A percentile compares a stretch with the other conserved stretches of the same genome.
Evolutionary conservation across 2,797 vertebrate species (phyloP).

Genomic region (Eptatretus atami): DNA sequence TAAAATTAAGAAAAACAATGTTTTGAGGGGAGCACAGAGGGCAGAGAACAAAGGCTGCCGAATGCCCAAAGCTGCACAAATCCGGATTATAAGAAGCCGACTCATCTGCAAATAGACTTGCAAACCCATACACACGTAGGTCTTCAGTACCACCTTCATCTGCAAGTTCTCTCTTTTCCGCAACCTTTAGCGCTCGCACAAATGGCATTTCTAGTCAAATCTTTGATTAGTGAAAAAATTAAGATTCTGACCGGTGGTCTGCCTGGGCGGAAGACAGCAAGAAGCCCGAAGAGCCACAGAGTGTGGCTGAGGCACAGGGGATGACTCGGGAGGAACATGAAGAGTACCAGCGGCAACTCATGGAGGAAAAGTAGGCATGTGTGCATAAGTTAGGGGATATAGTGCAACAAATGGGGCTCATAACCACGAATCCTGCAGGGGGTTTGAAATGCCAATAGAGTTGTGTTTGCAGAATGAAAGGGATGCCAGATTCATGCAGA

Average conservation of each 20-base stretch:
- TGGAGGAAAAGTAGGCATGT: conserved; percentile 70
- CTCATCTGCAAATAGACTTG: too few species aligned
- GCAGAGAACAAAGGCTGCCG: too few species aligned
- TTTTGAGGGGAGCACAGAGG: too few species aligned
- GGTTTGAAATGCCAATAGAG: too few species aligned
- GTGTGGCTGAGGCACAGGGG: conserved; percentile 43
- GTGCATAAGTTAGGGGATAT: neutral
- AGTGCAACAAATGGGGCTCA: too few species aligned
- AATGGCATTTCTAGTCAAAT: conserved; percentile 96
- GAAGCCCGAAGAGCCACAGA: conserved; percentile 32
- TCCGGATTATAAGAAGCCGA: too few species aligned
- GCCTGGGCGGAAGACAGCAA: conserved; percentile 42
- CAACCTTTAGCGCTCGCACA: neutral
- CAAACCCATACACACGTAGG: too few species aligned
- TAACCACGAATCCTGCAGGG: too few species aligned
- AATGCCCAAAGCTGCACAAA: too few species aligned
- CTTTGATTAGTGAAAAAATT: conserved; percentile 72
- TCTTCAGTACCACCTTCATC: neutral
- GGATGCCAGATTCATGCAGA: conserved; percentile 51
- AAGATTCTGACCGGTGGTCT: conserved; percentile 78
- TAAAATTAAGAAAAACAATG: too few species aligned
- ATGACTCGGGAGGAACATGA: conserved; percentile 90
- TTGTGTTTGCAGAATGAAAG: conserved; percentile 31
- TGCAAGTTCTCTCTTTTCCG: neutral
- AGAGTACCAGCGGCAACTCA: conserved; percentile 72